Percentiles rank a stretch among this genome's conserved stretches.
Conservation (phyloP, 2,113 vertebrate genomes). For the Sprattus sprattus region DNA sequence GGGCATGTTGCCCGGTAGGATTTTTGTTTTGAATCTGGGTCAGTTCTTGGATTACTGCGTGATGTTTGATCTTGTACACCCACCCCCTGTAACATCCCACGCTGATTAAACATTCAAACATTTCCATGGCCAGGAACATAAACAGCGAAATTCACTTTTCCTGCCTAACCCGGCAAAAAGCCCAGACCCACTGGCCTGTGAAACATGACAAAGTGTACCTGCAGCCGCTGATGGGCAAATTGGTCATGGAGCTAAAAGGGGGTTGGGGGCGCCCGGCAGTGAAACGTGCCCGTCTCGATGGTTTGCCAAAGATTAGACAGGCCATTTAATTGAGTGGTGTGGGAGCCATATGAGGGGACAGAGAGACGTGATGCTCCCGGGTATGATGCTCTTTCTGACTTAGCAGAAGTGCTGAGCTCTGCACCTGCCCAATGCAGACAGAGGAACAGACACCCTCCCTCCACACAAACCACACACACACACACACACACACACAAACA, state of each 20-base stretch:
- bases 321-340: constrained; percentile 60
- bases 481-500: constrained; percentile 12
- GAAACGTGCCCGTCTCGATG: constrained; percentile 37
- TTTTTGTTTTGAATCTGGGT: constrained; percentile 19
- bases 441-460: constrained; percentile 53
- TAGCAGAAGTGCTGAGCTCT: constrained; percentile 73
- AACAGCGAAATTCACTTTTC: constrained; percentile 30
- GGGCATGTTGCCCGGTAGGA: background rate
- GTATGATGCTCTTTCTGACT: constrained; percentile 73
- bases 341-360: constrained; percentile 55
- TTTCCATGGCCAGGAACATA: background rate
- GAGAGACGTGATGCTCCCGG: constrained; percentile 55
- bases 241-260: constrained; percentile 28
- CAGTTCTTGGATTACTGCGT: constrained; percentile 22
- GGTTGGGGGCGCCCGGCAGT: background rate
- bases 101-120: constrained; percentile 22
- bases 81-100: constrained; percentile 9
- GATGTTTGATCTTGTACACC: constrained; percentile 30
- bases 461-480: background rate
- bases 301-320: constrained; percentile 41
- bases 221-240: constrained; percentile 23
- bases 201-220: constrained; percentile 37
- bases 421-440: constrained; percentile 66
- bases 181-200: background rate
- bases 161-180: constrained; percentile 5